Evolutionary conservation across 2,888 invertebrate species (phyloP).

Genomic region (Odontocerum albicorne): DNA sequence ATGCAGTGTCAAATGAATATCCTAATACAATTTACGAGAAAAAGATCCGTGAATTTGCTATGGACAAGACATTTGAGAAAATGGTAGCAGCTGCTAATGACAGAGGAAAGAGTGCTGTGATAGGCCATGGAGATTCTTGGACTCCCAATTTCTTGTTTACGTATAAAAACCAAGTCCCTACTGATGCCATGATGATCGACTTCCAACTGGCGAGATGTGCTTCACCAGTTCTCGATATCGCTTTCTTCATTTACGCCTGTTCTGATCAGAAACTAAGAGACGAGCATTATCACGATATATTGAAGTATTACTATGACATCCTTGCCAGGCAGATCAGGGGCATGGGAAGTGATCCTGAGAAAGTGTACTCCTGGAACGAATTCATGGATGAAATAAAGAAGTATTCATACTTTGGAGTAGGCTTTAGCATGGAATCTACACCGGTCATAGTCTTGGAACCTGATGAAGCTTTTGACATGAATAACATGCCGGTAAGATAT

Average conservation of each 20-base stretch:
- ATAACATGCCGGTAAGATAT: slow-evolving; percentile 51
- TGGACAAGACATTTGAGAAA: slow-evolving; percentile 55
- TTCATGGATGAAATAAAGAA: slow-evolving; percentile 59
- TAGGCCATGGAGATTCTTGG: slow-evolving; percentile 76
- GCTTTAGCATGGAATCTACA: slow-evolving; percentile 62
- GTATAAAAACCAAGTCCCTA: slow-evolving; percentile 43
- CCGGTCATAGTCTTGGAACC: slow-evolving; percentile 59
- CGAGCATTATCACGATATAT: slow-evolving; percentile 59
- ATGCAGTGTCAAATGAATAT: slow-evolving; percentile 66
- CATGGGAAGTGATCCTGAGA: slow-evolving; percentile 62
- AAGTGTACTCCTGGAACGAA: slow-evolving; percentile 55
- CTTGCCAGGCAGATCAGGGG: slow-evolving; percentile 56
- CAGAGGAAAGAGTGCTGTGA: slow-evolving; percentile 52
- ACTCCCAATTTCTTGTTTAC: slow-evolving; percentile 70
- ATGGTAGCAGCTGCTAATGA: slow-evolving; percentile 49
- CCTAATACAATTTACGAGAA: slow-evolving; percentile 60
- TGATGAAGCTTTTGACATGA: slow-evolving; percentile 60
- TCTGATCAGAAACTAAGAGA: slow-evolving; percentile 58
- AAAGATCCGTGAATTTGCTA: slow-evolving; percentile 56
- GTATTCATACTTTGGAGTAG: slow-evolving; percentile 59
- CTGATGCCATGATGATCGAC: slow-evolving; percentile 64
- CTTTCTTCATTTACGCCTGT: slow-evolving; percentile 65
- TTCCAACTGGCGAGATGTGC: slow-evolving; percentile 66
- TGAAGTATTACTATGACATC: slow-evolving; percentile 62
- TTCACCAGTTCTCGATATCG: slow-evolving; percentile 60